These are phyloP conservation scores for Hapalemur alaotrensis DNA, from an alignment of 2,797 vertebrate species.

Conservation along the genomic window DNA sequence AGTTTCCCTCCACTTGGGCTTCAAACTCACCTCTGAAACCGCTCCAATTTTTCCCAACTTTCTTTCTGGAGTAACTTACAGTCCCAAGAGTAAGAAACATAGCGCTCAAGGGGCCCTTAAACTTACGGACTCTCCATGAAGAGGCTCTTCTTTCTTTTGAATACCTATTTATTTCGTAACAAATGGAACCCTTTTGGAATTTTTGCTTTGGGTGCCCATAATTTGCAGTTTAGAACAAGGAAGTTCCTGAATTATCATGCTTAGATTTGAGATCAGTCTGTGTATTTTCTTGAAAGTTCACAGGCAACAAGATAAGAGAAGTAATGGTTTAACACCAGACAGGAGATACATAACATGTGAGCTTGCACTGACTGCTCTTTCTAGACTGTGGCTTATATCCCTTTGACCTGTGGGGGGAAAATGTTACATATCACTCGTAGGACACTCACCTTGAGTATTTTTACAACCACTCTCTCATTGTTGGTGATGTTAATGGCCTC, in stretches of 20 bases:
- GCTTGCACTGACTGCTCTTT: not conserved
- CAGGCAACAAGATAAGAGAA: not conserved
- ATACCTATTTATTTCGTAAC: not conserved
- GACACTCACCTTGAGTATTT: slow-evolving; percentile 97
- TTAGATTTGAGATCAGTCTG: not conserved
- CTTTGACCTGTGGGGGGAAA: not conserved
- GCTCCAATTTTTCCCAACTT: not conserved
- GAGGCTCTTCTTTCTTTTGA: not conserved
- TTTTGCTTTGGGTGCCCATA: not conserved
- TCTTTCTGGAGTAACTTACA: not conserved
- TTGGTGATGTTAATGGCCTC: slow-evolving; percentile 99
- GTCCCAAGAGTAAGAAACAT: not conserved
- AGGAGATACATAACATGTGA: not conserved
- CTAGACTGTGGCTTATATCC: not conserved
- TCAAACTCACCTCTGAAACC: not conserved
- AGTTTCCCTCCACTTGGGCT: not conserved
- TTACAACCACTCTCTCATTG: slow-evolving; percentile 98
- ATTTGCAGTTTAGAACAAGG: not conserved
- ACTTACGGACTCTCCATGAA: not conserved
- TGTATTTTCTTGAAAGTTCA: slow-evolving; percentile 7
- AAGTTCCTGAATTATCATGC: not conserved
- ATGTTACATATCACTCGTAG: not conserved
- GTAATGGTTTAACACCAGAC: not conserved
- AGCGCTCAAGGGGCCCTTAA: not conserved
- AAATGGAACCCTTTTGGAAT: not conserved